phyloP scores from a whole-genome alignment of 35 echinoderm and acorn worm genomes.

The Apostichopus japonicus region DNA sequence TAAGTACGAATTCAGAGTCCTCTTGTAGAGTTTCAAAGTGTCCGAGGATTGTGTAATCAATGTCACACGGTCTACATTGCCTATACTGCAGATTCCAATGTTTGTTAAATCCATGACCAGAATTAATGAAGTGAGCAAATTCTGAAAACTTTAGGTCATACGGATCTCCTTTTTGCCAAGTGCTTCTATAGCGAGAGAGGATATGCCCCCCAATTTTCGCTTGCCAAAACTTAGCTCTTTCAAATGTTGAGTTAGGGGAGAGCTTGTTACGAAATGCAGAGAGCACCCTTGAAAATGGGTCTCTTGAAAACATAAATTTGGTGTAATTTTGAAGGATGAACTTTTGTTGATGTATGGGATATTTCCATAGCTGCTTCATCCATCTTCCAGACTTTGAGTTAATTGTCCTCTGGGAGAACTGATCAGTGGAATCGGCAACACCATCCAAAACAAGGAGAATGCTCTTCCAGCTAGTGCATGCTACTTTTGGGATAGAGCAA shows the following conservation, averaged over 20 bases:
- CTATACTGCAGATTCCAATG: constrained; percentile 66
- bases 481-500: constrained; percentile 87
- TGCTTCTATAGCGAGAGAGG: constrained; percentile 28
- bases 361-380: constrained; percentile 61
- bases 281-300: constrained; percentile 86
- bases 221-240: constrained; percentile 65
- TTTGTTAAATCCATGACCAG: not conserved
- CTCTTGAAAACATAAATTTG: constrained; percentile 94
- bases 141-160: constrained; percentile 70
- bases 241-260: constrained; percentile 77
- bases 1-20: constrained; percentile 78
- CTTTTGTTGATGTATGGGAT: constrained; percentile 28
- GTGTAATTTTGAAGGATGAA: constrained; percentile 75
- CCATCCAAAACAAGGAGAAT: constrained; percentile 81
- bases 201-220: constrained; percentile 68
- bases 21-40: constrained; percentile 89
- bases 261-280: constrained; percentile 95
- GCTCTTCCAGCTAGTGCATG: constrained; percentile 95
- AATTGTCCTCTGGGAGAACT: constrained; percentile 72
- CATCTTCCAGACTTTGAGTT: constrained; percentile 58
- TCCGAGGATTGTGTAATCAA: constrained; percentile 88
- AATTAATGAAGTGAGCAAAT: constrained; percentile 65
- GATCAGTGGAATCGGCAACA: constrained; percentile 37
- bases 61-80: constrained; percentile 80
- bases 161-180: not conserved